A percentile compares a stretch with the other conserved stretches of the same genome.
These are phyloP conservation scores for Bradypodion pumilum DNA, from an alignment of 2,797 vertebrate species.

Conservation along the genomic window DNA sequence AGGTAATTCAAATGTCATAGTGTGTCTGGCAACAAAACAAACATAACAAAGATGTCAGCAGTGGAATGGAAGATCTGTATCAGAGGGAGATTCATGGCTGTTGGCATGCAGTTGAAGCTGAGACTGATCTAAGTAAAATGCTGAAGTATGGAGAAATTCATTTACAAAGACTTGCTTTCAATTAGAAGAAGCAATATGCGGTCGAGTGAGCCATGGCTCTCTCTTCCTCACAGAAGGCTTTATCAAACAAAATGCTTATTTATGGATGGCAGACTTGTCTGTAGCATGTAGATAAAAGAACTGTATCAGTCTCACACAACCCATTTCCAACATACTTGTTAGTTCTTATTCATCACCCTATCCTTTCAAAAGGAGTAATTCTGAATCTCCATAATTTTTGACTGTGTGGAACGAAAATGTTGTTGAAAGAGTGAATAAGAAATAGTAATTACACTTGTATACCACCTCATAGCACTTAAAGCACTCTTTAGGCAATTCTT, in stretches of 20 bases:
- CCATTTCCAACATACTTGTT: background rate
- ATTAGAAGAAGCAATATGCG: accelerated
- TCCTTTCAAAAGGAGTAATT: background rate
- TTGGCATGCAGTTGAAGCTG: accelerated
- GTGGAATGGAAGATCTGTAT: accelerated
- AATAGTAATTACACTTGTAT: too few species aligned
- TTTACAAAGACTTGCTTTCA: background rate
- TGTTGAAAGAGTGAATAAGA: background rate
- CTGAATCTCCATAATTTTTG: background rate
- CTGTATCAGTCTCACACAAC: accelerated
- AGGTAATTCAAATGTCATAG: slow-evolving; percentile 26
- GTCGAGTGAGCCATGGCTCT: accelerated
- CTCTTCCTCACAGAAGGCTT: background rate
- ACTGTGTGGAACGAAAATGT: accelerated
- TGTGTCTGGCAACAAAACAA: slow-evolving; percentile 31
- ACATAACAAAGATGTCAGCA: slow-evolving; percentile 16
- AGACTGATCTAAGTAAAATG: background rate
- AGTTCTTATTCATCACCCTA: accelerated
- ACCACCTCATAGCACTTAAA: too few species aligned
- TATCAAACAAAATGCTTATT: background rate
- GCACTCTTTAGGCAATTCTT: too few species aligned
- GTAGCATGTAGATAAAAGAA: background rate
- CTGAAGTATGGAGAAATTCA: accelerated
- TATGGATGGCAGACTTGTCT: background rate
- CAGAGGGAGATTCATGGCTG: background rate